Evolutionary conservation across 2,888 invertebrate genomes (phyloP).

Genomic region (Ochropacha duplaris): DNA sequence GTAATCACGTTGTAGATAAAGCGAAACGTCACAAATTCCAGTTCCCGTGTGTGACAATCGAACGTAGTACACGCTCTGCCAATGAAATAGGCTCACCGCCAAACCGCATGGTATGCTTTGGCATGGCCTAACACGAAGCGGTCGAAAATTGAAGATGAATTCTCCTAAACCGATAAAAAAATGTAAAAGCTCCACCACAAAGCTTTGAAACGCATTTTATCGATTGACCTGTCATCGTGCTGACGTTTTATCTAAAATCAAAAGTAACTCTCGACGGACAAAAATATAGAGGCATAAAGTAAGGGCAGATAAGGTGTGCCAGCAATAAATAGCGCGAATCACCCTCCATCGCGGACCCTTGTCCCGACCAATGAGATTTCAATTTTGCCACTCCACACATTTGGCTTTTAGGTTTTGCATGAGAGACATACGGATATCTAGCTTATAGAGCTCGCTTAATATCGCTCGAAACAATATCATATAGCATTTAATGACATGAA

Average conservation of each 20-base stretch:
- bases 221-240: constrained; percentile 22
- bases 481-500: no score
- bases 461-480: no score
- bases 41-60: not conserved
- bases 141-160: not conserved
- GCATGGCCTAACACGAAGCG: not conserved
- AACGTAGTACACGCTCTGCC: not conserved
- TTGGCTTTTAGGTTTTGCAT: constrained; percentile 49
- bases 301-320: constrained; percentile 23
- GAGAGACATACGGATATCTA: not conserved
- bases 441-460: no score
- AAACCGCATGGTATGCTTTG: not conserved
- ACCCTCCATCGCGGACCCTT: constrained; percentile 24
- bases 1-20: not conserved
- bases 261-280: constrained; percentile 11
- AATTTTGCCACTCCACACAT: constrained; percentile 59
- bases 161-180: not conserved
- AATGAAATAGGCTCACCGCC: not conserved
- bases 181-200: not conserved
- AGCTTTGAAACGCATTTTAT: not conserved
- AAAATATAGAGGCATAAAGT: constrained; percentile 11
- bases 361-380: constrained; percentile 58
- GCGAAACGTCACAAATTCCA: not conserved
- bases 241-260: constrained; percentile 25
- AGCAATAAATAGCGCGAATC: constrained; percentile 26